Conservation (phyloP, 2,888 invertebrate species). For the Callyntrura sp. region DNA sequence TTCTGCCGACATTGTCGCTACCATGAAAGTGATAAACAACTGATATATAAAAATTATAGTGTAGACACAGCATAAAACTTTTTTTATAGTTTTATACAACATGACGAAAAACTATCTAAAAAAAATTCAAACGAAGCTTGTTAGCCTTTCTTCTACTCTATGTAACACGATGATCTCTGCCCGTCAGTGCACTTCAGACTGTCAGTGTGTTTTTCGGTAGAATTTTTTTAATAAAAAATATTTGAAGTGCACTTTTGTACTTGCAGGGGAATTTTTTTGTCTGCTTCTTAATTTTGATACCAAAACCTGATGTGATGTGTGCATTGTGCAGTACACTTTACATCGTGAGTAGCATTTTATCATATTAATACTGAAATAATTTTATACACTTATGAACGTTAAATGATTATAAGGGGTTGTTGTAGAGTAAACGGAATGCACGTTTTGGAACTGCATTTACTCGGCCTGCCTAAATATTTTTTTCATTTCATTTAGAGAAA, state of each 20-base stretch:
- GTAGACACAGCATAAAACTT: too few relatives aligned
- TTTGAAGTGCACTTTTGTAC: conserved; percentile 38
- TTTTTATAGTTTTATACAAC: too few relatives aligned
- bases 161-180: not conserved
- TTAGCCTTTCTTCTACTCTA: not conserved
- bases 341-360: not conserved
- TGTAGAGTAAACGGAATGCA: conserved; percentile 41
- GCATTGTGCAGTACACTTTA: too few relatives aligned
- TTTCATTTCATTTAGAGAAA: conserved; percentile 37
- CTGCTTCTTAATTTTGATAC: not conserved
- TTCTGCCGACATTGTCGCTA: not conserved
- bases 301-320: not conserved
- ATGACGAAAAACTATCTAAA: not conserved
- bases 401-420: not conserved
- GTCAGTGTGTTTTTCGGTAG: conserved; percentile 46
- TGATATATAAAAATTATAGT: too few relatives aligned
- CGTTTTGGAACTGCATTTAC: conserved; percentile 51
- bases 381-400: not conserved
- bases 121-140: not conserved
- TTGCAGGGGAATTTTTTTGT: not conserved
- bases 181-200: conserved; percentile 8
- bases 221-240: conserved; percentile 41
- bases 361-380: not conserved
- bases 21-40: too few relatives aligned
- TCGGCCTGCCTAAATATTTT: conserved; percentile 28